phyloP scores from a whole-genome alignment of 2,797 vertebrate genomes.

The Catharus ustulatus region DNA sequence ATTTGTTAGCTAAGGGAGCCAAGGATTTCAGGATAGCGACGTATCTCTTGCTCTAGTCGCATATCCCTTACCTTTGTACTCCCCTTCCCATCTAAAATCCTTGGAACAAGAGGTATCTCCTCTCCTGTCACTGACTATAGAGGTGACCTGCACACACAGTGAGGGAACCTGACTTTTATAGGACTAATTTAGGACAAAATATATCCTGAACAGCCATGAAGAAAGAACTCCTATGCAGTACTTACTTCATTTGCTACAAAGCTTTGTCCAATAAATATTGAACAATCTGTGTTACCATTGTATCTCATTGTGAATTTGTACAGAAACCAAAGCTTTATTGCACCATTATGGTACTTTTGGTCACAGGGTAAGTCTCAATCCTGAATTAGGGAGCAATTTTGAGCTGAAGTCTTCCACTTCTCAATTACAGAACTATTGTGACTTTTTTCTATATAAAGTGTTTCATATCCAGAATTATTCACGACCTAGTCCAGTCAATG shows the following conservation, averaged over 20 bases:
- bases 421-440: not conserved
- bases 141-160: not conserved
- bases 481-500: not conserved
- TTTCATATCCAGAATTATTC: not conserved
- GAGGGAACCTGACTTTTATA: not conserved
- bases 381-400: not conserved
- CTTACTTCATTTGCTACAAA: not conserved
- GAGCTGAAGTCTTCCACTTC: not conserved
- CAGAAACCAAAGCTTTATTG: not conserved
- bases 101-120: not conserved
- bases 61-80: not conserved
- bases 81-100: not conserved
- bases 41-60: not conserved
- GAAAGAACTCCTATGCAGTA: not conserved
- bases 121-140: not conserved
- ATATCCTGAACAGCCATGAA: not conserved
- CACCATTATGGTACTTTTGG: not conserved
- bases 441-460: not conserved
- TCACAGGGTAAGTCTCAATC: not conserved
- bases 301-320: not conserved
- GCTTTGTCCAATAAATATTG: not conserved
- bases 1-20: not conserved
- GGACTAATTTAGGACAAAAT: not conserved
- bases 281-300: not conserved
- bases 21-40: not conserved